Evolutionary conservation across 2,888 invertebrate species (phyloP), one percentile per base, ranked within the genome.

Genomic region (Conus canariensis): DNA sequence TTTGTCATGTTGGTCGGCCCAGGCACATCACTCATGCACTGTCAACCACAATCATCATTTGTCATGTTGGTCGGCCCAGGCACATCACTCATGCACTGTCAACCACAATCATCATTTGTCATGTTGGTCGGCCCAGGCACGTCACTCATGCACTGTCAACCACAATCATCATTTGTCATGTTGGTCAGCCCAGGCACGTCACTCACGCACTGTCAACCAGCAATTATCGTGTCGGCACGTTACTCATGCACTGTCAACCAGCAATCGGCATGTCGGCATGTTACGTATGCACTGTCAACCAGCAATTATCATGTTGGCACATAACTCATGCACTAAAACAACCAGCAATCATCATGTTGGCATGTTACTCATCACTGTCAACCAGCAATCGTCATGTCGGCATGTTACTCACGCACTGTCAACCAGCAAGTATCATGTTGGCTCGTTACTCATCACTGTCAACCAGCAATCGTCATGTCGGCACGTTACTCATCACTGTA

Each of bases 11-110:
- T 80, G n/a, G n/a, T n/a, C n/a, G n/a, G n/a, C n/a, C n/a, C n/a
- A n/a, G n/a, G n/a, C n/a, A n/a, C n/a, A n/a, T n/a, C n/a, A 12
- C 64, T 19, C 30, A 88, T 88, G n/a, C 80, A 45, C 56, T 58
- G 16, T 45, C 30, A 30, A 30, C 30, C 30, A 2, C 30, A 30
- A 14, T 60, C 60, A 60, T 14, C 60, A 60, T 14, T n/a, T n/a
- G n/a, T n/a, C n/a, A n/a, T n/a, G 30, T 97, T 95, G 1, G 97
- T 97, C 90, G 97, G 94, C 16, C 96, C 96, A 3, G 97, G 97
- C 30, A 97, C 97, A 94, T 97, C 97, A 92, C 97, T 97, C 96
- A 97, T 96, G 93, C 97, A 97, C 96, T 97, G 96, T 90, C 95
- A 94, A 64, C 60, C 60, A 64, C 60, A 64, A 64, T 16, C 60